phyloP scores from a whole-genome alignment of 2,113 vertebrate genomes.

The Athene noctua region DNA sequence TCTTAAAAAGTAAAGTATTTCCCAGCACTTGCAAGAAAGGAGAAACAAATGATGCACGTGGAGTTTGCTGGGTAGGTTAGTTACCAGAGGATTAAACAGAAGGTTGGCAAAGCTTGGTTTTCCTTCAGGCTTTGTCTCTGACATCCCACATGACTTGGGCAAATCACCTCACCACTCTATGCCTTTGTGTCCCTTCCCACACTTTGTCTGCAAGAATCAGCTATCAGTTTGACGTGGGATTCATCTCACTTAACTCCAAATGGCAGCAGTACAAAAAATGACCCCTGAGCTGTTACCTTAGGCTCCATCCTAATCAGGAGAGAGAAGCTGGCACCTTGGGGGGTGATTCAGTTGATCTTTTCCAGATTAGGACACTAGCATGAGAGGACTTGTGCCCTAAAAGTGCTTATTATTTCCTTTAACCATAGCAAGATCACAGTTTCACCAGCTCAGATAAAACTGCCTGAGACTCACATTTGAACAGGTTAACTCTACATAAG shows the following conservation, averaged over 20 bases:
- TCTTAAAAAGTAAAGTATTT: not conserved
- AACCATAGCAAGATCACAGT: not conserved
- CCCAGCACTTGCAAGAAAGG: not conserved
- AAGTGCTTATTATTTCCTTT: not conserved
- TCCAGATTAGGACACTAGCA: not conserved
- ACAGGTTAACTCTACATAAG: not conserved
- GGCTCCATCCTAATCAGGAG: not conserved
- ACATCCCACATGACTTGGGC: not conserved
- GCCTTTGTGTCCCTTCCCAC: not conserved
- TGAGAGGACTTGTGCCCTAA: not conserved
- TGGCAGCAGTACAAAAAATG: not conserved
- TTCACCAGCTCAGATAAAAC: not conserved
- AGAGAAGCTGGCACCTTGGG: not conserved
- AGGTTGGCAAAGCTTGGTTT: not conserved
- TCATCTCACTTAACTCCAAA: not conserved
- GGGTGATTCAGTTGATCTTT: not conserved
- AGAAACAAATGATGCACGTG: accelerated
- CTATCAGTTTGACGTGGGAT: not conserved
- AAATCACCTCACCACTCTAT: not conserved
- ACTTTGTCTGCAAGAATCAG: not conserved
- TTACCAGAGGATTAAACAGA: not conserved
- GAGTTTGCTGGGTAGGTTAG: not conserved
- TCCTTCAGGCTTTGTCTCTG: not conserved
- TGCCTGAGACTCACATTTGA: not conserved
- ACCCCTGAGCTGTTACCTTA: not conserved